phyloP scores from a whole-genome alignment of 2,888 invertebrate species.

The Limnephilus lunatus region DNA sequence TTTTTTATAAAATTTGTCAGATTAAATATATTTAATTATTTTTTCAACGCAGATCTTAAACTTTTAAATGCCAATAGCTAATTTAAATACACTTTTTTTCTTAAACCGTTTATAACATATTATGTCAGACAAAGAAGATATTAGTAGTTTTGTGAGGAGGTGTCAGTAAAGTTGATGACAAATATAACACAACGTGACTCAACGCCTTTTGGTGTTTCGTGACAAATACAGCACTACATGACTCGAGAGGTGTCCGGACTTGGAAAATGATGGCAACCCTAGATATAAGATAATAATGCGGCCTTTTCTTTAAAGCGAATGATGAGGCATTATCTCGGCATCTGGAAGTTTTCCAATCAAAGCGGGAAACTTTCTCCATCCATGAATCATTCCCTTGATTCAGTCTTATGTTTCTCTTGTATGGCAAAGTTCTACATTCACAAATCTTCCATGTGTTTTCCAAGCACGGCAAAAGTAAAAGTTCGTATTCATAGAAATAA shows the following conservation, averaged over 20 bases:
- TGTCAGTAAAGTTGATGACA: too few species aligned
- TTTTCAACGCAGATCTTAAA: too few species aligned
- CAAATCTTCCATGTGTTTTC: neutral
- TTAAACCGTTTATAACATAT: too few species aligned
- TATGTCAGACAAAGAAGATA: too few species aligned
- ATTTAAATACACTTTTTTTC: too few species aligned
- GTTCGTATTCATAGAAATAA: neutral
- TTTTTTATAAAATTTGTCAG: too few species aligned
- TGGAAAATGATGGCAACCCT: neutral
- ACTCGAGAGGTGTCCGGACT: neutral
- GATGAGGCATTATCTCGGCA: slow-evolving; percentile 9
- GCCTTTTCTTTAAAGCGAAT: slow-evolving; percentile 3
- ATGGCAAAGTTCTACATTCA: slow-evolving; percentile 5
- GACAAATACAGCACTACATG: neutral
- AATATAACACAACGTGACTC: too few species aligned
- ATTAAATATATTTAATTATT: too few species aligned
- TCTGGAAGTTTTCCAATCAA: slow-evolving; percentile 40
- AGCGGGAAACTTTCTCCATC: slow-evolving; percentile 3
- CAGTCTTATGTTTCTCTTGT: neutral
- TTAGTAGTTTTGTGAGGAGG: too few species aligned
- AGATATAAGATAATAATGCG: neutral
- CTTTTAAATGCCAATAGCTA: too few species aligned
- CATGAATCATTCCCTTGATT: slow-evolving; percentile 34
- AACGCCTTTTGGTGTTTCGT: neutral
- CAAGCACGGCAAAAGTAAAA: neutral